Evolutionary conservation across 1,140 invertebrate species (phyloP), one percentile per base, ranked within the genome.

Genomic region (Polypedilum vanderplanki): DNA sequence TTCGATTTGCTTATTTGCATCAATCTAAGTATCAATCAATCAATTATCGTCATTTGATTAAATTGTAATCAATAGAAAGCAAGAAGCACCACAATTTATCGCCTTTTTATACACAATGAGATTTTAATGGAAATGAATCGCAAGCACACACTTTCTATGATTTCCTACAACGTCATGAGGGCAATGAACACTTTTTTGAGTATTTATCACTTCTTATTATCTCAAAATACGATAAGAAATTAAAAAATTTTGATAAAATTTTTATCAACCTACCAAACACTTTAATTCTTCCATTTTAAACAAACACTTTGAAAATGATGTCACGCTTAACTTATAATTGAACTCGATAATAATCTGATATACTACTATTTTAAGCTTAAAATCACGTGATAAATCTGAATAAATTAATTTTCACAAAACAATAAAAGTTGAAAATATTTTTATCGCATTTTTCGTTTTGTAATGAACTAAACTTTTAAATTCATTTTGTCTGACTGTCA

Each of bases 241-340:
- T 18, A 12, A 18, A 7, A 20, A 20, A 70, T 8, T 20, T 18
- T 70, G 65, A 70, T 70, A 70, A 70, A 70, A 46, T n/a, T n/a
- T 57, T 57, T n/a, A 57, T n/a, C n/a, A 15, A 4, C 8, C 46
- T 70, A 70, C 65, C 65, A 70, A 22, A 20, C 20, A 18, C 9
- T 70, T 70, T 22, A 70, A 22, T 70, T 70, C 65, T 18, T 70
- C 65, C 65, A 70, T 70, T 70, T 70, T 70, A 18, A 10, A 70
- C 17, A 18, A 17, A n/a, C 18, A 18, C 18, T 70, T 57, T 57
- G 12, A n/a, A 8, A 57, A 57, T 57, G 12, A 57, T 57, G 46
- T 57, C 46, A 57, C 46, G n/a, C 12, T n/a, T 57, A 57, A 33
- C 24, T 33, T 33, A 3, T 33, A 33, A 33, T 33, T 33, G 24